phyloP scores from a whole-genome alignment of 2,888 invertebrate species.

The Protophormia terraenovae region DNA sequence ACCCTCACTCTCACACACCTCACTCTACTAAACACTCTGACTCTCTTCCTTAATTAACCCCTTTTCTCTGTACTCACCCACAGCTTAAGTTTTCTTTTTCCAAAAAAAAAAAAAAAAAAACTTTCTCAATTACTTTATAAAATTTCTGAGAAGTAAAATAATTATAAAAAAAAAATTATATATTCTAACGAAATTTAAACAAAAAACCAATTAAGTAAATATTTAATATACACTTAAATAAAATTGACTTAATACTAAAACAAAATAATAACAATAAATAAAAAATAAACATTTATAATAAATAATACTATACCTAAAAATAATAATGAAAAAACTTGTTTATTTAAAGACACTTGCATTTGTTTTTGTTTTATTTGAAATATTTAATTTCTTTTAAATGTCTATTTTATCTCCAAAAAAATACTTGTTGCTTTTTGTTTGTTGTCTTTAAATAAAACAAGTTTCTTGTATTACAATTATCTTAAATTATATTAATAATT shows the following conservation, averaged over 20 bases:
- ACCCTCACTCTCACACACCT: background rate
- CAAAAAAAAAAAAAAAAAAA: conserved; percentile 26
- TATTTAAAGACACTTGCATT: conserved; percentile 35
- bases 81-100: conserved; percentile 27
- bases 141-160: conserved; percentile 31
- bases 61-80: background rate
- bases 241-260: conserved; percentile 49
- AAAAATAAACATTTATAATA: too few species aligned
- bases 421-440: conserved; percentile 30
- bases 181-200: conserved; percentile 44
- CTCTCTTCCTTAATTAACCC: background rate
- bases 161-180: conserved; percentile 23
- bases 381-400: conserved; percentile 17
- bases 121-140: conserved; percentile 34
- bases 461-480: conserved; percentile 53
- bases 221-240: conserved; percentile 61
- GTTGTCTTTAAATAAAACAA: conserved; percentile 57
- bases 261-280: conserved; percentile 2
- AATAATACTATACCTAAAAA: conserved; percentile 23
- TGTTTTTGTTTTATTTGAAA: background rate
- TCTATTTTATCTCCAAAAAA: conserved; percentile 15
- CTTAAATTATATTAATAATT: conserved; percentile 28
- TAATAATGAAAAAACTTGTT: conserved; percentile 28
- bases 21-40: background rate
- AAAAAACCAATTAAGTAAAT: conserved; percentile 50